Base-by-base conservation (phyloP, 2,113 vertebrate genomes). In the Hirundichthys speculiger region DNA sequence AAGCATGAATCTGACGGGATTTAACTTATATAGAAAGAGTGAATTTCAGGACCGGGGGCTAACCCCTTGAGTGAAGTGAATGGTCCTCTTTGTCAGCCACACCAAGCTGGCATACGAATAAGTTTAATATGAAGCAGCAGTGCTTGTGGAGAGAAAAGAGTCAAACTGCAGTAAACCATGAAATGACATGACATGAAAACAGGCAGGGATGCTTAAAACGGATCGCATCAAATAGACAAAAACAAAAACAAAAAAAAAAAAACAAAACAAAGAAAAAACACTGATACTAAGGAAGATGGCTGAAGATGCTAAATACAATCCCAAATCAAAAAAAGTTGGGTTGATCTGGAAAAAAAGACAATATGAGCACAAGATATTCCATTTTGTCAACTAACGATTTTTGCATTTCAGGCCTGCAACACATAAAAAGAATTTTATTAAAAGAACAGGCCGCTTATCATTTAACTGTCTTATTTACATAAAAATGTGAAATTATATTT, bases 71-170 rank as follows among this genome's bases (percentile, higher is more conserved):
- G 77, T 71, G 46, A 30, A 79, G 51, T 20, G 20, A 83, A 77
- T 57, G 58, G 73, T 75, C 38, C 11, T 51, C 38, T 79, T 49
- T 64, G 30, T 34, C 49, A 27, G 59, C 58, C 19, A 22, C 52
- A 64, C 51, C 25, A 19, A 67, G 71, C 50, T 51, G 45, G 76
- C 82, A 65, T n/a, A 52, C 76, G 78, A n/a, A n/a, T n/a, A n/a
- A 22, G 68, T 40, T 58, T 83, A 69, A 86, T 87, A 62, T 64
- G 53, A 88, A 87, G 85, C 73, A 61, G 59, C 59, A 49, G 70
- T 5, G n/a, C 30, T 43, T 65, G 75, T 65, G 50, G 63, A 76
- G 48, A 72, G 60, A 9, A 50, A 70, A 54, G 71, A 77, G 69
- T 77, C 62, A 54, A 58, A 53, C 53, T 5, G 60, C 73, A 74